phyloP scores from a whole-genome alignment of 2,888 invertebrate species.

The Drosophila mettleri region DNA sequence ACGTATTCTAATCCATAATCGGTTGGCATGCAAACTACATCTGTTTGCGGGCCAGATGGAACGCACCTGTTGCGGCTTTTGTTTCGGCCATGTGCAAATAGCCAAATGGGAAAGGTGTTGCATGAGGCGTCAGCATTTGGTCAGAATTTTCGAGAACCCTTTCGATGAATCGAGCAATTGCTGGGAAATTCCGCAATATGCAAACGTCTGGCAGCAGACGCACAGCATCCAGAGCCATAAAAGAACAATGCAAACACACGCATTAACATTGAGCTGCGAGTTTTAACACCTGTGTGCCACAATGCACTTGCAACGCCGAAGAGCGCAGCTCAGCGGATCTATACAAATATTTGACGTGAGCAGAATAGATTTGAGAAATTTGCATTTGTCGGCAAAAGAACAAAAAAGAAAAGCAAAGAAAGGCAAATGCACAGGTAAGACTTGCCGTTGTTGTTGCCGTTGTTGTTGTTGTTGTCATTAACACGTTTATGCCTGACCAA shows the following conservation, averaged over 20 bases:
- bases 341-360: conserved; percentile 75
- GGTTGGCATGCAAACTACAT: conserved; percentile 20
- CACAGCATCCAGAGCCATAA: conserved; percentile 11
- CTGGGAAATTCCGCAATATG: conserved; percentile 78
- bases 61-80: conserved; percentile 45
- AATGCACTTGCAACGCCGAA: conserved; percentile 62
- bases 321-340: conserved; percentile 62
- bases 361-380: conserved; percentile 68
- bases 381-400: conserved; percentile 77
- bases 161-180: conserved; percentile 70
- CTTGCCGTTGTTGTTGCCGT: conserved; percentile 5
- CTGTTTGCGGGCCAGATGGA: conserved; percentile 14
- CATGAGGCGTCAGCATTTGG: conserved; percentile 28
- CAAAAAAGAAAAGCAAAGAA: conserved; percentile 45
- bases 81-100: conserved; percentile 48
- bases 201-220: conserved; percentile 31
- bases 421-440: conserved; percentile 60
- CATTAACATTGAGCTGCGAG: conserved; percentile 75
- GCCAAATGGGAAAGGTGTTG: conserved; percentile 38
- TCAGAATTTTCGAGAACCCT: conserved; percentile 60
- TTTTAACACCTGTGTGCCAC: conserved; percentile 77
- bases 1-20: conserved; percentile 22
- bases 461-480: conserved; percentile 54
- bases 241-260: conserved; percentile 43
- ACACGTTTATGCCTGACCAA: conserved; percentile 61